Evolutionary conservation across 2,113 vertebrate species (phyloP), one percentile per base, ranked within the genome.

Genomic region (Melanotaenia duboulayi): DNA sequence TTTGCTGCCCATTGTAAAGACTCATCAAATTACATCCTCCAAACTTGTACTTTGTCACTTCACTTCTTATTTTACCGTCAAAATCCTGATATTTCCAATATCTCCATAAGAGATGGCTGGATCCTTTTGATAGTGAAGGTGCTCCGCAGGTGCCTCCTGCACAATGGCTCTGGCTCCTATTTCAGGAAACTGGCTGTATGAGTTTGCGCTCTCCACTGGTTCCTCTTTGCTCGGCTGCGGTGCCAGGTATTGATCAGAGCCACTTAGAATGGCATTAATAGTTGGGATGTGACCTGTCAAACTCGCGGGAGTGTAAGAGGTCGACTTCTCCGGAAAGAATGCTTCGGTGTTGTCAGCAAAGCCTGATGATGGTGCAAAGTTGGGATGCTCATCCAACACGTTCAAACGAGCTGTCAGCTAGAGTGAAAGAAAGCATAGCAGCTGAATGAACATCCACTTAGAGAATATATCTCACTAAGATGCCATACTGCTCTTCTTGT

Each of bases 321-420:
- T 54, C 0, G 80, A 40, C 17, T 71, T 80, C 75, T 91, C 89
- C 0, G 78, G 78, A 32, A 86, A 80, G 78, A 91, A 89, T 0
- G 46, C 76, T 16, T 64, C 75, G 4, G 75, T 78, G 62, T 87
- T 70, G 42, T 89, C 89, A 5, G 58, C 28, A 9, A 82, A 65
- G 71, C 74, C 54, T 11, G 83, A 44, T 8, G 46, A 28, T 3
- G 77, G 13, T 2, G 71, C 67, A 19, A 92, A 93, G 63, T 75
- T 28, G 32, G 86, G 87, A 66, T 61, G 84, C 63, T 92, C 89
- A 5, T 88, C 80, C 85, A 91, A 63, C 82, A 87, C 75, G 63
- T 90, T 94, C 78, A 94, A 89, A 49, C 61, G 91, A 83, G 81
- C 9, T 65, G 89, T 86, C 94, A 95, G 87, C 59, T 92, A 28